These are phyloP conservation scores for Cataglyphis hispanica DNA, from an alignment of 1,140 invertebrate genomes.

Conservation along the genomic window DNA sequence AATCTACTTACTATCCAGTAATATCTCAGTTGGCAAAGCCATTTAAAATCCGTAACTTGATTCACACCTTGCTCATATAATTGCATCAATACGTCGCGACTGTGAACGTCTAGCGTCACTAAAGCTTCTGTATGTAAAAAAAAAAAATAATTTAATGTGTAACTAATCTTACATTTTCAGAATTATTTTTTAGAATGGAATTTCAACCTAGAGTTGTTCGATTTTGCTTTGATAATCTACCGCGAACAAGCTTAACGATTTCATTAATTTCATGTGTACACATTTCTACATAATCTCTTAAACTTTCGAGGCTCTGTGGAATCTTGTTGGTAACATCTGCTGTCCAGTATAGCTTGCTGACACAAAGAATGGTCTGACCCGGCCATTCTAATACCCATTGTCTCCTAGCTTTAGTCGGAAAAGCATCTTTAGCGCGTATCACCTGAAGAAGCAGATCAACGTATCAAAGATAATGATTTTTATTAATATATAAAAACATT, in stretches of 20 bases:
- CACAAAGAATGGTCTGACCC: slow-evolving; percentile 95
- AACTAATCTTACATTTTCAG: neutral
- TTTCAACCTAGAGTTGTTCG: slow-evolving; percentile 94
- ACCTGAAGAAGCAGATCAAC: slow-evolving; percentile 78
- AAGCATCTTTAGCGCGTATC: slow-evolving; percentile 89
- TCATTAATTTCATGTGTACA: slow-evolving; percentile 92
- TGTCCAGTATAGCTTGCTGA: slow-evolving; percentile 96
- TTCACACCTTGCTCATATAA: slow-evolving; percentile 90
- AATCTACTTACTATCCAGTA: slow-evolving; percentile 94
- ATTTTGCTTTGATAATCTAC: slow-evolving; percentile 95
- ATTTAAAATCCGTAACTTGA: slow-evolving; percentile 94
- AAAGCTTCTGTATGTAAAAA: slow-evolving; percentile 89
- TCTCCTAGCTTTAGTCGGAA: slow-evolving; percentile 89
- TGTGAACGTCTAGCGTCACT: slow-evolving; percentile 97
- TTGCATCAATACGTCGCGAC: slow-evolving; percentile 93
- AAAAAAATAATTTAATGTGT: neutral
- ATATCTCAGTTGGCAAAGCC: slow-evolving; percentile 96
- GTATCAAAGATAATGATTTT: neutral
- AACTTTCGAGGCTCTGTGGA: slow-evolving; percentile 85
- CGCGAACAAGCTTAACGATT: slow-evolving; percentile 95
- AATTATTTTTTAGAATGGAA: neutral
- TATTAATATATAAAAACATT: neutral
- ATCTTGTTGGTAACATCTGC: slow-evolving; percentile 93
- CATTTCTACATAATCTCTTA: slow-evolving; percentile 87
- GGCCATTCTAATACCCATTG: slow-evolving; percentile 96